Evolutionary conservation across 2,888 invertebrate genomes (phyloP), one percentile per base, ranked within the genome.

Genomic region (Habroteleia sp.): DNA sequence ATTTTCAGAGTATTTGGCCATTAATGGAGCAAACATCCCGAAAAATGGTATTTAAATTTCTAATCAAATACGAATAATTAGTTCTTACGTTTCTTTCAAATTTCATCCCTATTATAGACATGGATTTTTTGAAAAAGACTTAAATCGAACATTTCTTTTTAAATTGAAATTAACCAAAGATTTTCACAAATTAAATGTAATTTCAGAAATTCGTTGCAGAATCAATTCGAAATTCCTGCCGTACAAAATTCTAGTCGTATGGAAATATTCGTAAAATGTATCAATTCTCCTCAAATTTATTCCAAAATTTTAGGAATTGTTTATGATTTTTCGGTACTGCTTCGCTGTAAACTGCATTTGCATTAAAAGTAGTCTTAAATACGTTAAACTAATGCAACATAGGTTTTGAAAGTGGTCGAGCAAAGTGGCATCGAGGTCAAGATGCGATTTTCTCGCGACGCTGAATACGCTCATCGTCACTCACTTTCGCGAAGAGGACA

Each of bases 401-500:
- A 8, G 16, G 11, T 27, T 13, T 29, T 14, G 29, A 41, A 27
- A 39, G 52, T 39, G 52, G 52, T 13, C 52, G 52, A 20, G 29
- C 41, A 11, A 41, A 56, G 39, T 29, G 20, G 48, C 39, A 63
- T 50, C 33, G 50, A 63, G 63, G 63, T 63, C 63, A 50, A 63
- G 50, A 48, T 20, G 48, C 48, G 48, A 62, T 62, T 62, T 31
- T 62, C 62, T 62, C 39, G 46, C 46, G 37, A 35, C 5, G 58
- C 14, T 39, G 31, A 31, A 5, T 46, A 31, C 46, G 10, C 41
- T 48, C 48, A 13, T 62, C 48, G 44, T 39, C 50, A 31, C 41
- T 63, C 63, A 50, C 63, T 63, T 63, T 63, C 50, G 50, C 63
- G 41, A 17, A 25, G 29, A 63, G 63, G 63, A 63, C 50, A 33